A percentile compares a stretch with the other conserved stretches of the same genome.
Evolutionary conservation across 1,140 invertebrate species (phyloP).

Genomic region (Rhagoletis zephyria): DNA sequence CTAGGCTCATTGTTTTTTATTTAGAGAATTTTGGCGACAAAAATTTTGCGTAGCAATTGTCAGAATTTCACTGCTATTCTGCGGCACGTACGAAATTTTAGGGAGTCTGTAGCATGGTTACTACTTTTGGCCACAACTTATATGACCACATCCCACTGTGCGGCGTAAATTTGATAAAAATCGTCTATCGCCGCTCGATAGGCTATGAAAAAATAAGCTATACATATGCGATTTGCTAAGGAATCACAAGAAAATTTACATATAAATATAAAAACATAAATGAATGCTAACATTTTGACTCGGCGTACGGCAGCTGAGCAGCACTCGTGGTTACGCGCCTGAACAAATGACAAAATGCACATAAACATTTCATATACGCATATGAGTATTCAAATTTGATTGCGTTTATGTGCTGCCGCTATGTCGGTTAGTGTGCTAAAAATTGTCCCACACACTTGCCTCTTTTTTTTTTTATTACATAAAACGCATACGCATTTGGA

Average conservation of each 20-base stretch:
- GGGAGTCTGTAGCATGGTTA: no score
- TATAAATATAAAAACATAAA: not conserved
- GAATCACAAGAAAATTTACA: conserved; percentile 8
- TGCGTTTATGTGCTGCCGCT: not conserved
- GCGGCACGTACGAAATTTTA: no score
- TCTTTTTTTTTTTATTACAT: conserved; percentile 1
- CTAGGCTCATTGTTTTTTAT: no score
- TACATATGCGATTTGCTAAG: not conserved
- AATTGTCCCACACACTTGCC: not conserved
- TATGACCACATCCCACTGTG: no score
- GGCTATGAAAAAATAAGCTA: no score
- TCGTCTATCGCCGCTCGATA: no score
- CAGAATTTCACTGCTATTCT: no score
- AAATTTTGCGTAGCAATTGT: no score
- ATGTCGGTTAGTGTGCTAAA: not conserved
- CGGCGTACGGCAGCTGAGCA: not conserved
- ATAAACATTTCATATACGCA: not conserved
- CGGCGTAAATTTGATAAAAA: no score
- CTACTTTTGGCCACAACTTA: no score
- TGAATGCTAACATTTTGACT: not conserved
- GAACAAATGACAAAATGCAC: not conserved
- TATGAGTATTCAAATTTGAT: conserved; percentile 4
- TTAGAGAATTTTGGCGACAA: no score
- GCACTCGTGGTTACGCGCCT: not conserved
- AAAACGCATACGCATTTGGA: not conserved